Base-by-base conservation (phyloP, 2,888 invertebrate species). In the Spilosoma lubricipeda region DNA sequence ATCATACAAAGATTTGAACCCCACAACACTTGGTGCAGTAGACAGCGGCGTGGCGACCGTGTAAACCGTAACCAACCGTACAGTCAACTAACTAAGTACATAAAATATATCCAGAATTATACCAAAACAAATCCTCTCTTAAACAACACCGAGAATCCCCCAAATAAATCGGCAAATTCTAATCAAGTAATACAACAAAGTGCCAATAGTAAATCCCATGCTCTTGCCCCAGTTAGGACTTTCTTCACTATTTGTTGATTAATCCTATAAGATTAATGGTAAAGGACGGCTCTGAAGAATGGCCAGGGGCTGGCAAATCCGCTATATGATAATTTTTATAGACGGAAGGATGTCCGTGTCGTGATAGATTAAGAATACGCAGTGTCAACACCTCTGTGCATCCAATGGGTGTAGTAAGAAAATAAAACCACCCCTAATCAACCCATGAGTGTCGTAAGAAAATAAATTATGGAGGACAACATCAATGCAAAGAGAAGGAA, bases 241-340 rank as follows among this genome's bases (percentile, higher is more conserved):
- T 68, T n/a, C 69, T 64, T 15, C 13, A 63, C 63, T 75, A 52
- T 72, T 76, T 70, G 70, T 73, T 52, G 69, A 76, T 77, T 75
- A 81, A 81, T 77, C 71, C 76, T 27, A 48, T 70, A 69, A 81
- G 79, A 79, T 79, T 74, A 71, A 75, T 75, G 67, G 45, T 66
- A 33, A 30, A 71, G 48, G 30, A 30, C 30, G 9, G n/a, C 9
- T n/a, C 11, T n/a, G 52, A 11, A 56, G 9, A 56, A 9, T 56
- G 23, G 52, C 5, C 52, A 23, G 52, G 8, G 23, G 52, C 52
- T 52, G 2, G 52, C n/a, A n/a, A 56, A 56, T 9, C 52, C 23
- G 52, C 23, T 56, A 56, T 20, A 56, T 23, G n/a, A n/a, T 56
- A 56, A 23, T 56, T 56, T 56, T 23, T 56, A 9, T 2, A 48